Percentiles rank a stretch among this genome's conserved stretches.
Evolutionary conservation across 2,888 invertebrate genomes (phyloP).

Genomic region (Drosophila setosimentum): DNA sequence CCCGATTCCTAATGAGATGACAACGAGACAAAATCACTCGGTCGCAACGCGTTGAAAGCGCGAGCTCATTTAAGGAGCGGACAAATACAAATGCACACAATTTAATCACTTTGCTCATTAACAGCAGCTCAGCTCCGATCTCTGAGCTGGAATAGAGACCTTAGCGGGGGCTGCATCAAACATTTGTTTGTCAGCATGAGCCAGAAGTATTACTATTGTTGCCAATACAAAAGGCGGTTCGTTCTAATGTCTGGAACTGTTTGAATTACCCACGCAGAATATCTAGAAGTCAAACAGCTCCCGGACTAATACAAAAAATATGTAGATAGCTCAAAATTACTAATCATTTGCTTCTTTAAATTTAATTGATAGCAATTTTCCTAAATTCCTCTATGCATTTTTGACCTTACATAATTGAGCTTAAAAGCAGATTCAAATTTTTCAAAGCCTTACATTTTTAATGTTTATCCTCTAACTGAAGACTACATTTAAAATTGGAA

Average conservation of each 20-base stretch:
- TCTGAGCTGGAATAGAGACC: neutral
- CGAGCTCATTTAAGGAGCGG: slow-evolving; percentile 82
- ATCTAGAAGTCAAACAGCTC: slow-evolving; percentile 5
- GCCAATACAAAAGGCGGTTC: neutral
- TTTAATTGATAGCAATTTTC: neutral
- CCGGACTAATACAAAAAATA: slow-evolving; percentile 26
- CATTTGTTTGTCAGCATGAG: slow-evolving; percentile 24
- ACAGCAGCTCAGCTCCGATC: slow-evolving; percentile 36
- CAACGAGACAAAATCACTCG: slow-evolving; percentile 80
- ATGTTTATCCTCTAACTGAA: neutral
- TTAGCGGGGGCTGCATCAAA: slow-evolving; percentile 6
- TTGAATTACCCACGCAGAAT: slow-evolving; percentile 23
- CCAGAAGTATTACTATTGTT: slow-evolving; percentile 23
- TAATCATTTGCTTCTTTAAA: neutral
- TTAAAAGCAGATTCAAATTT: neutral
- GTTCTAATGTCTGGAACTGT: slow-evolving; percentile 2
- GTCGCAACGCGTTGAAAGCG: slow-evolving; percentile 76
- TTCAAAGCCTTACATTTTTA: neutral
- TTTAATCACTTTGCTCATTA: slow-evolving; percentile 84
- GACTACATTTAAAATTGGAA: neutral
- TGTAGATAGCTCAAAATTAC: slow-evolving; percentile 11
- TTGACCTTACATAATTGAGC: neutral
- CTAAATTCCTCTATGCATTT: neutral
- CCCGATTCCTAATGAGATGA: slow-evolving; percentile 83
- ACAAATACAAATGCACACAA: slow-evolving; percentile 82